Conservation (phyloP, 1,140 invertebrate species). For the Akabosia matsudoensis region DNA sequence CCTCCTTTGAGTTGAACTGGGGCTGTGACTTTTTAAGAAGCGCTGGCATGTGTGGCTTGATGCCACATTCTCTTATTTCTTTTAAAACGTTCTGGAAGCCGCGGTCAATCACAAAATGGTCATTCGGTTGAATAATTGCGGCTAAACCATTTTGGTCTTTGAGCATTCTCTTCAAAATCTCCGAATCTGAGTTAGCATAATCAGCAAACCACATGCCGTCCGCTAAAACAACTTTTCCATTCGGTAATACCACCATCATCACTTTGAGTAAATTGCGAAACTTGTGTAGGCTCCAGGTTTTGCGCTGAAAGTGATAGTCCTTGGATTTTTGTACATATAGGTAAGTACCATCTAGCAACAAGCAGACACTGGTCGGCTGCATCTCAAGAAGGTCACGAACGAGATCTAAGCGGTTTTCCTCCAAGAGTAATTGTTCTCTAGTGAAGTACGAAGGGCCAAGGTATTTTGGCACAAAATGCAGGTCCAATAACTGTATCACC, state of each 20-base stretch:
- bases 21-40: slow-evolving; percentile 35
- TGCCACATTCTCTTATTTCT: background rate
- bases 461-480: slow-evolving; percentile 30
- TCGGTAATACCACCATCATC: slow-evolving; percentile 28
- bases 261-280: slow-evolving; percentile 23
- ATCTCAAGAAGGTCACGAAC: background rate
- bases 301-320: background rate
- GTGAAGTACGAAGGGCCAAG: slow-evolving; percentile 6
- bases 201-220: slow-evolving; percentile 25
- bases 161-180: slow-evolving; percentile 25
- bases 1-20: slow-evolving; percentile 49
- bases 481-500: background rate
- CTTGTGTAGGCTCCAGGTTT: slow-evolving; percentile 23
- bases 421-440: background rate
- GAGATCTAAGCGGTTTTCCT: background rate
- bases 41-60: background rate
- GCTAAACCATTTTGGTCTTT: background rate
- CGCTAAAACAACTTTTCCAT: slow-evolving; percentile 31
- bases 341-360: slow-evolving; percentile 10
- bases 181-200: slow-evolving; percentile 28
- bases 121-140: background rate
- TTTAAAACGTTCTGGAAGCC: background rate
- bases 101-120: background rate
- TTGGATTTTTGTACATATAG: background rate
- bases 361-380: background rate